These are phyloP conservation scores for Leucophenga montana DNA, from an alignment of 2,888 invertebrate genomes.

Conservation along the genomic window DNA sequence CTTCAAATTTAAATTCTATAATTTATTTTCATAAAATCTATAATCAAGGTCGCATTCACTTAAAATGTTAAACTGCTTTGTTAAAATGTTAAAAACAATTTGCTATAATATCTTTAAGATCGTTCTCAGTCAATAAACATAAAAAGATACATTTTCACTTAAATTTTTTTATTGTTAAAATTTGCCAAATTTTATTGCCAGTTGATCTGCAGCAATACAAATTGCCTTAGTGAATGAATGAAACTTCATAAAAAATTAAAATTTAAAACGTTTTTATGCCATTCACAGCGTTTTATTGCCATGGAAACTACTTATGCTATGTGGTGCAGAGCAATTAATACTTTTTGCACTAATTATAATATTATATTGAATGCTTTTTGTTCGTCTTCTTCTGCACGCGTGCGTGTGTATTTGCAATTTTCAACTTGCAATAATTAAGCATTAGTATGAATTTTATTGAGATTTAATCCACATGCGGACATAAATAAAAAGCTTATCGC, in stretches of 20 bases:
- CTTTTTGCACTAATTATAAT: no score
- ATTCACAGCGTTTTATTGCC: not conserved
- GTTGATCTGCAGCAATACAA: not conserved
- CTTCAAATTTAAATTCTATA: not conserved
- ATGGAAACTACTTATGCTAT: not conserved
- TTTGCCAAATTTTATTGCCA: constrained; percentile 18
- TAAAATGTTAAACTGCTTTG: no score
- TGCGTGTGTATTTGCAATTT: constrained; percentile 9
- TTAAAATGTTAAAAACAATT: no score
- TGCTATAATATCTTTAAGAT: no score
- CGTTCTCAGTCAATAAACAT: not conserved
- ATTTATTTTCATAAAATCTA: not conserved
- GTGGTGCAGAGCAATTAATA: no score
- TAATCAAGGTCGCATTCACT: no score
- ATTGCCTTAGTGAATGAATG: not conserved
- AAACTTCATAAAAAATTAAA: not conserved
- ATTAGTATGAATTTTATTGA: constrained; percentile 19
- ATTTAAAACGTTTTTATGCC: not conserved
- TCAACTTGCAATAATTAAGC: constrained; percentile 24
- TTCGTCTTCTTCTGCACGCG: not conserved
- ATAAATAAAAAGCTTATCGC: constrained; percentile 14
- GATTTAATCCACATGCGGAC: not conserved
- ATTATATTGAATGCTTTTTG: no score
- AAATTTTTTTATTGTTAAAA: not conserved
- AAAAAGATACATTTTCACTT: not conserved